Evolutionary conservation across 2,888 invertebrate genomes (phyloP), one percentile per base, ranked within the genome.

Genomic region (Blera fallax): DNA sequence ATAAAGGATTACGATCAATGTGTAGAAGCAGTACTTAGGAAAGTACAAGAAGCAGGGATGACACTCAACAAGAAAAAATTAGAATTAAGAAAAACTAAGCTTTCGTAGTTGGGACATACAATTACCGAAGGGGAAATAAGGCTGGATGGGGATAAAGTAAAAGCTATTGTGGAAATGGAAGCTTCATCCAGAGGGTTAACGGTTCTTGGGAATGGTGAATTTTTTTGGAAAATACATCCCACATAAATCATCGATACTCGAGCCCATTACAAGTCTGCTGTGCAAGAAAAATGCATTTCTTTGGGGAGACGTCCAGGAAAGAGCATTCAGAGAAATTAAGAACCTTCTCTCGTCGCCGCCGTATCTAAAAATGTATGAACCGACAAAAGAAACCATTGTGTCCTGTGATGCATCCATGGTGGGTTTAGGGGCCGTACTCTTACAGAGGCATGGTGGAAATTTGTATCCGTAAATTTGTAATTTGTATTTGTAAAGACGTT

Each of bases 311-410:
- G 1, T 14, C 3, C 1, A 40, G 40, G n/a, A 40, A 40, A 40
- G n/a, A 16, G 45, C 43, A 6, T 62, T 62, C 16, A 62, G 29
- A 3, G 18, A 62, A 62, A 43, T 62, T n/a, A 65, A 48, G 50
- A 32, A 21, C 2, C 18, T 48, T 18, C 65, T 65, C 10, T 8
- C n/a, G n/a, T 40, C 60, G 27, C 60, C 60, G 14, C 60, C 60
- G n/a, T 18, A 45, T n/a, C 27, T 65, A 64, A 64, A 48, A 64
- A 64, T 64, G 29, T 64, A 48, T 18, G 29, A 64, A 0, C 64
- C 64, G 2, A 7, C 29, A 29, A 48, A 11, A 14, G 0, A 45
- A 16, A 64, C 64, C 1, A 32, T 32, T 18, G 16, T 48, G 10
- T 48, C 64, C 2, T 64, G 45, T 11, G 45, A 64, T 62, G 62